Conservation (phyloP, 2,888 invertebrate species). For the Dysmachus trigonus region DNA sequence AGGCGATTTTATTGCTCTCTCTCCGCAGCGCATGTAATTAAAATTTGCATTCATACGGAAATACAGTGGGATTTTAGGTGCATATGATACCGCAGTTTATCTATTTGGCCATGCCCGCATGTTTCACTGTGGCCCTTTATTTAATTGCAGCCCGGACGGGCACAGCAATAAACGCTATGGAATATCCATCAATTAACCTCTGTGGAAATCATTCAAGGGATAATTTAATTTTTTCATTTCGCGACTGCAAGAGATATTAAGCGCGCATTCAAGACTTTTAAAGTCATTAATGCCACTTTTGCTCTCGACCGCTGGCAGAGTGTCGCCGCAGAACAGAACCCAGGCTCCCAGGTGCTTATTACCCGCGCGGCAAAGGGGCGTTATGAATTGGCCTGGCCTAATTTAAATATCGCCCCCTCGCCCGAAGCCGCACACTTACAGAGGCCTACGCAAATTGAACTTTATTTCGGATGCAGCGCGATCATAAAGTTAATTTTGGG, state of each 20-base stretch:
- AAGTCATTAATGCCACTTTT: background rate
- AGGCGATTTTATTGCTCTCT: conserved; percentile 16
- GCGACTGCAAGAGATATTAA: background rate
- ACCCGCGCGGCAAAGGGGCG: background rate
- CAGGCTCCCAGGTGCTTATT: background rate
- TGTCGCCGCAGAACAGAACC: background rate
- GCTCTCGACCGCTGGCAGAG: background rate
- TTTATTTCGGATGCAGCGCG: background rate
- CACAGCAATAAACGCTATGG: background rate
- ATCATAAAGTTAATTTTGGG: conserved; percentile 27
- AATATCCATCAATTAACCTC: background rate
- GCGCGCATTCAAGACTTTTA: background rate
- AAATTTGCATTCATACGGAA: conserved; percentile 31
- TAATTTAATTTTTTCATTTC: background rate
- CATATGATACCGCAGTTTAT: background rate
- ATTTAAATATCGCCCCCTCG: background rate
- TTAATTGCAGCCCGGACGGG: background rate
- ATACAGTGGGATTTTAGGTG: conserved; percentile 6
- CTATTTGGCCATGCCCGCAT: background rate
- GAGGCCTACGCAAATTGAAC: background rate
- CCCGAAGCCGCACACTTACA: background rate
- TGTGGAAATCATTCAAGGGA: background rate
- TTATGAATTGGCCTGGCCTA: background rate
- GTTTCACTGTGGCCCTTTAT: background rate
- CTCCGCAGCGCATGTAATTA: conserved; percentile 10